These are phyloP conservation scores for Clostera curtula DNA, from an alignment of 2,888 invertebrate species.

Conservation along the genomic window DNA sequence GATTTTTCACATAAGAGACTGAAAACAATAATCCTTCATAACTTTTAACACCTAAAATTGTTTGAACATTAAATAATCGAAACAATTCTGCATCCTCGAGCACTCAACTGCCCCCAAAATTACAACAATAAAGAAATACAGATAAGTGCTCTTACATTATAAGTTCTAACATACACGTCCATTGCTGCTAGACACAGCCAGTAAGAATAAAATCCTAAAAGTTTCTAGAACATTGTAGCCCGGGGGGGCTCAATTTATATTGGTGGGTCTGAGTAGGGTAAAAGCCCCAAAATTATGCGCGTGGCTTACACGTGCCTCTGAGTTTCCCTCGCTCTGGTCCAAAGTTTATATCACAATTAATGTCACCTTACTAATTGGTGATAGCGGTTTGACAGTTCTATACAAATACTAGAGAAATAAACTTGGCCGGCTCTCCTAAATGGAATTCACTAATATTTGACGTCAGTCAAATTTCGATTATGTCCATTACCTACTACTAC, in stretches of 20 bases:
- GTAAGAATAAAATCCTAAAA: constrained; percentile 7
- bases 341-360: constrained; percentile 56
- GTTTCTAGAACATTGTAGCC: neutral
- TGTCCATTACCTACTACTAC: too few species aligned
- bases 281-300: constrained; percentile 40
- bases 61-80: too few species aligned
- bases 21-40: too few species aligned
- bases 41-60: too few species aligned
- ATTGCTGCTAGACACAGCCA: constrained; percentile 15
- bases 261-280: constrained; percentile 27
- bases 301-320: constrained; percentile 46
- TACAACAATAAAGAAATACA: constrained; percentile 46
- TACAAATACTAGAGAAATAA: constrained; percentile 22
- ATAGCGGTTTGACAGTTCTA: constrained; percentile 38
- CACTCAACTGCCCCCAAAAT: constrained; percentile 42
- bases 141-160: constrained; percentile 37
- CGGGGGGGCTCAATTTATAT: constrained; percentile 7
- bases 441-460: constrained; percentile 12
- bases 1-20: too few species aligned
- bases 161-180: constrained; percentile 22
- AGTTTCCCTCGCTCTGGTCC: constrained; percentile 27
- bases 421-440: constrained; percentile 12
- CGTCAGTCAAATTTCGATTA: neutral
- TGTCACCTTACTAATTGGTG: constrained; percentile 57
- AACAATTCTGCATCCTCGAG: constrained; percentile 35